Conservation (phyloP, 1,140 invertebrate species). For the Procambarus virginalis region DNA sequence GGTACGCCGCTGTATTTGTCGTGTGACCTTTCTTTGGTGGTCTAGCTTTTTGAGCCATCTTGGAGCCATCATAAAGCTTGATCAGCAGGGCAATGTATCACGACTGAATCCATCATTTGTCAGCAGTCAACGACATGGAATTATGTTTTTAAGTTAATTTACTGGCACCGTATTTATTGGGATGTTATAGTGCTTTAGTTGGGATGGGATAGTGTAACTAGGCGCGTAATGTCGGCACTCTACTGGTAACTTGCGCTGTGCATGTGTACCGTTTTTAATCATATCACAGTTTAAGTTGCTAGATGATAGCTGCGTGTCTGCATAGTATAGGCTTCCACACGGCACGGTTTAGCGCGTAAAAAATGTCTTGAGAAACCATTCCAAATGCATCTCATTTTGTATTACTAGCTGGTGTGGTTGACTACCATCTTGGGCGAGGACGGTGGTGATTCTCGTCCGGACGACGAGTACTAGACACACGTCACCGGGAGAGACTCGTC, state of each 20-base stretch:
- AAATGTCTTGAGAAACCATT: too few species aligned
- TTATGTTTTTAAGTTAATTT: too few species aligned
- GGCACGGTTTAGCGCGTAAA: not conserved
- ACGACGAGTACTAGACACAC: not conserved
- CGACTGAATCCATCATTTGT: not conserved
- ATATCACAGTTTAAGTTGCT: slow-evolving; percentile 67
- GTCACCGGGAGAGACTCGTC: slow-evolving; percentile 1
- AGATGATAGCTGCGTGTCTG: not conserved
- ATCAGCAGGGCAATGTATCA: slow-evolving; percentile 54
- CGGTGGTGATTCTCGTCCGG: not conserved
- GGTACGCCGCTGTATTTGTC: not conserved
- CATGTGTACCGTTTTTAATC: slow-evolving; percentile 16
- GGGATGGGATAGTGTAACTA: too few species aligned
- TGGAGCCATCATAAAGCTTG: slow-evolving; percentile 59
- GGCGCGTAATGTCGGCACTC: not conserved
- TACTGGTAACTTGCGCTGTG: slow-evolving; percentile 54
- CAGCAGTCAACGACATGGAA: too few species aligned
- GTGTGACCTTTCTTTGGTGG: slow-evolving; percentile 60
- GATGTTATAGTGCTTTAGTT: too few species aligned
- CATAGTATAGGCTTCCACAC: not conserved
- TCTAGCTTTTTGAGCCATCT: slow-evolving; percentile 48
- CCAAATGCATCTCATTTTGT: too few species aligned
- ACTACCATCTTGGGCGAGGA: not conserved
- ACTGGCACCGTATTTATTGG: too few species aligned
- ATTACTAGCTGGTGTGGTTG: too few species aligned